Evolutionary conservation across 1,140 invertebrate genomes (phyloP).

Genomic region (Rhyzopertha dominica): DNA sequence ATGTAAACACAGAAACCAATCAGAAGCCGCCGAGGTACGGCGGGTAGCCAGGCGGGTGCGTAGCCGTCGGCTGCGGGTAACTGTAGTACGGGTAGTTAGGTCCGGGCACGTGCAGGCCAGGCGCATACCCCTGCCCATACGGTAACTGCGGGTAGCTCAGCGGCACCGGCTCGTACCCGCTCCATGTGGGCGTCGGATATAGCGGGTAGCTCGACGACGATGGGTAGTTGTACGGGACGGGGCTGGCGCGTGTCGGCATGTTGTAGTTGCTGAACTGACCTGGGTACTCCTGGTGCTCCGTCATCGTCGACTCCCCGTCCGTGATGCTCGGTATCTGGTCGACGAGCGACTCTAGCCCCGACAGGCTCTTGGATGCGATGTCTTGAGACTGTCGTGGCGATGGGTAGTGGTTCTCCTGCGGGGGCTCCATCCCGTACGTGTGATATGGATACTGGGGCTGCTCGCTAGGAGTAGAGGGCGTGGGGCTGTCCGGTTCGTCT

Average conservation of each 20-base stretch:
- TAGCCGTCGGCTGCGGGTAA: slow-evolving; percentile 45
- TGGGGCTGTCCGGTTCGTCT: slow-evolving; percentile 52
- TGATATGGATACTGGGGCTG: slow-evolving; percentile 38
- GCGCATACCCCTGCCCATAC: slow-evolving; percentile 43
- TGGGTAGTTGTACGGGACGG: slow-evolving; percentile 42
- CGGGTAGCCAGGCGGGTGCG: slow-evolving; percentile 48
- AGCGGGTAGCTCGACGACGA: slow-evolving; percentile 38
- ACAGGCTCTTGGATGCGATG: slow-evolving; percentile 80
- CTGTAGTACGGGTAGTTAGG: slow-evolving; percentile 53
- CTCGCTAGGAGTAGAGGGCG: slow-evolving; percentile 41
- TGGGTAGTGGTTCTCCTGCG: slow-evolving; percentile 37
- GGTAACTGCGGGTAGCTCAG: slow-evolving; percentile 41
- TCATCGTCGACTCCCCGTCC: slow-evolving; percentile 52
- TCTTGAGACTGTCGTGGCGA: slow-evolving; percentile 56
- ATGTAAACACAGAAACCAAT: slow-evolving; percentile 48
- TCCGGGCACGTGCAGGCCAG: slow-evolving; percentile 51
- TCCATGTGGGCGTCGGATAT: slow-evolving; percentile 44
- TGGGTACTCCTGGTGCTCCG: slow-evolving; percentile 37
- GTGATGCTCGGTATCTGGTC: slow-evolving; percentile 87
- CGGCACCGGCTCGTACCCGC: slow-evolving; percentile 41
- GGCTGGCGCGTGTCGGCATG: slow-evolving; percentile 37
- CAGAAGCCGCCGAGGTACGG: slow-evolving; percentile 54
- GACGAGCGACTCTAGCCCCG: slow-evolving; percentile 80
- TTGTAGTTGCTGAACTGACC: slow-evolving; percentile 37
- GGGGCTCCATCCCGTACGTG: slow-evolving; percentile 37